These are phyloP conservation scores for Spea bombifrons DNA, from an alignment of 2,113 vertebrate genomes.

Conservation along the genomic window DNA sequence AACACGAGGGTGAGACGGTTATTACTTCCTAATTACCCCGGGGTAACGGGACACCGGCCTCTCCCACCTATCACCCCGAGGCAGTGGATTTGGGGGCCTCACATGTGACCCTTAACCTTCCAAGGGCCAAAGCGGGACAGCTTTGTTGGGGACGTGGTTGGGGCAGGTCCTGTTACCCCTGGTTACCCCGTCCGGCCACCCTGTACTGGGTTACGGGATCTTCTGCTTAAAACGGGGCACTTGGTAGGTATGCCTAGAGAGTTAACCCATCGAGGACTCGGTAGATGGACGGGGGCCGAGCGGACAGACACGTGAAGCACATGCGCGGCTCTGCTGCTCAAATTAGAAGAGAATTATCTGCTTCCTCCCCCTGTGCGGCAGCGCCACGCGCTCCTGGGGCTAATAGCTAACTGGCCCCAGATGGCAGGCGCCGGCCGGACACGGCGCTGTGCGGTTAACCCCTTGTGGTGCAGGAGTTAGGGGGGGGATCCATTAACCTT, in stretches of 20 bases:
- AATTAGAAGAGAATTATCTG: constrained; percentile 9
- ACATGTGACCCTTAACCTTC: neutral
- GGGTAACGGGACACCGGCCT: constrained; percentile 6
- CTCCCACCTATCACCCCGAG: neutral
- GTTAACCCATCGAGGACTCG: too few species aligned
- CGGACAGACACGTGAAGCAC: too few species aligned
- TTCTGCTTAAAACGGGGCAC: neutral
- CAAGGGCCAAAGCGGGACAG: neutral
- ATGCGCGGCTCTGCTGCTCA: neutral
- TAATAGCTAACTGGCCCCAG: constrained; percentile 18
- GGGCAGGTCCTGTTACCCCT: neutral
- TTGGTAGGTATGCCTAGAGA: neutral
- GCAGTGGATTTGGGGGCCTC: neutral
- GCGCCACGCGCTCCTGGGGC: neutral
- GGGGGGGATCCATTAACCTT: neutral
- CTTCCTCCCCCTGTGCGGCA: neutral
- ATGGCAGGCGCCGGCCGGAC: neutral
- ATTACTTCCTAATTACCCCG: constrained; percentile 22
- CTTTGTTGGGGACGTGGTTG: neutral
- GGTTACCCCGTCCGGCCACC: neutral
- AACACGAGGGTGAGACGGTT: neutral
- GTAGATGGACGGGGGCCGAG: too few species aligned
- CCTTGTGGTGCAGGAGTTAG: neutral
- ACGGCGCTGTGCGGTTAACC: neutral
- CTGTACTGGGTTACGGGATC: neutral